A percentile compares a stretch with the other conserved stretches of the same genome.
These are phyloP conservation scores for Xyrauchen texanus DNA, from an alignment of 2,113 vertebrate species.

Conservation along the genomic window DNA sequence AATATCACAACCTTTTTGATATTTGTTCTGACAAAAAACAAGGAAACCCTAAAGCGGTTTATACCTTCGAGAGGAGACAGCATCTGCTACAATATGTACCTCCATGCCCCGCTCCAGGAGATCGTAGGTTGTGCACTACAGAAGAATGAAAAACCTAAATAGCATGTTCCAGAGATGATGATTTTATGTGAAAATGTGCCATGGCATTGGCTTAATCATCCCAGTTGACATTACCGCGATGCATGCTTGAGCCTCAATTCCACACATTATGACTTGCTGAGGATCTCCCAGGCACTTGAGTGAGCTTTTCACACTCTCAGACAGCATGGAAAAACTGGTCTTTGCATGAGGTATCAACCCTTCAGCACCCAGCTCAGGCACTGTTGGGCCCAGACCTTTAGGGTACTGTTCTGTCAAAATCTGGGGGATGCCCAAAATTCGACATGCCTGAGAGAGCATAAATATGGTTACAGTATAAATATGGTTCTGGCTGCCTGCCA, in stretches of 20 bases:
- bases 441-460: conserved; percentile 71
- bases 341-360: conserved; percentile 76
- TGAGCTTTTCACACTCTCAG: conserved; percentile 71
- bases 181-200: neutral
- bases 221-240: conserved; percentile 73
- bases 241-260: conserved; percentile 87
- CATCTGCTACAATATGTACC: conserved; percentile 89
- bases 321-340: conserved; percentile 86
- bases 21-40: no score
- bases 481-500: neutral
- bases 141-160: neutral
- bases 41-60: neutral
- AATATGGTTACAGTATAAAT: neutral
- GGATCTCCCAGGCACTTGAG: conserved; percentile 72
- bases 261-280: conserved; percentile 82
- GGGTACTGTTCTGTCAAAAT: conserved; percentile 89
- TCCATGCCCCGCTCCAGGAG: conserved; percentile 82
- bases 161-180: neutral
- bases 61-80: conserved; percentile 86
- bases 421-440: conserved; percentile 72
- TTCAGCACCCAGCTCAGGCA: conserved; percentile 80
- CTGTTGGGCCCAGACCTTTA: conserved; percentile 83
- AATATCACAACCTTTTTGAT: no score
- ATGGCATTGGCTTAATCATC: neutral
- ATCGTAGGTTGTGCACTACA: conserved; percentile 83